Base-by-base conservation (phyloP, 2,797 vertebrate species). In the Sparidentex hasta region DNA sequence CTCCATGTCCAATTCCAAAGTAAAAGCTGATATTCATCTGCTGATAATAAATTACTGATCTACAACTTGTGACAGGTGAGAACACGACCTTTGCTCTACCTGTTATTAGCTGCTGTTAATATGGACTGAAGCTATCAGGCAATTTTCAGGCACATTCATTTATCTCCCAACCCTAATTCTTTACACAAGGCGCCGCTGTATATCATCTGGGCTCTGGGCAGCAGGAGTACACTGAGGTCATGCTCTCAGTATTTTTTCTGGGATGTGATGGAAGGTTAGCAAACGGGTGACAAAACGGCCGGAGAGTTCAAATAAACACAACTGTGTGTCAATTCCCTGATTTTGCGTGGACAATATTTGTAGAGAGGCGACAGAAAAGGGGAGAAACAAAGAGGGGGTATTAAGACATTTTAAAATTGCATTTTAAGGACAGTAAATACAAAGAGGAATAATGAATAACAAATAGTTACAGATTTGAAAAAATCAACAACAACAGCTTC, bases 101-200 rank as follows among this genome's bases (percentile, higher is more conserved):
- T 54, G 38, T 38, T 55, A 29, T 58, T 65, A 65, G 63, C 43
- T 62, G 68, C 46, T 57, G 25, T 23, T 65, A 16, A 72, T 69
- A 27, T 56, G 46, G 27, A 65, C 7, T 33, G 33, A 33, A 33
- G 7, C 33, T 33, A 33, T 33, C 33, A 33, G 33, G 33, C 33
- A 33, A 7, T 33, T 33, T 33, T 33, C 33, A 33, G 7, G 6
- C 7, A 29, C 6, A 33, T 33, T 8, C 7, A 33, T 29, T 12
- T 25, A 51, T 62, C 54, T 68, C 16, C 5, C 57, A 29, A 11
- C n/a, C 51, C 13, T 4, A 1, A 16, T 29, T 27, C 33, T 62
- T 61, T 62, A 27, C n/a, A 46, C n/a, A 2, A 6, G 21, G 11
- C 27, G 18, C 55, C 13, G 13, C 3, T 21, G 23, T 56, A 4